Evolutionary conservation across 2,888 invertebrate genomes (phyloP), one percentile per base, ranked within the genome.

Genomic region (Mesorhabditis sp.): DNA sequence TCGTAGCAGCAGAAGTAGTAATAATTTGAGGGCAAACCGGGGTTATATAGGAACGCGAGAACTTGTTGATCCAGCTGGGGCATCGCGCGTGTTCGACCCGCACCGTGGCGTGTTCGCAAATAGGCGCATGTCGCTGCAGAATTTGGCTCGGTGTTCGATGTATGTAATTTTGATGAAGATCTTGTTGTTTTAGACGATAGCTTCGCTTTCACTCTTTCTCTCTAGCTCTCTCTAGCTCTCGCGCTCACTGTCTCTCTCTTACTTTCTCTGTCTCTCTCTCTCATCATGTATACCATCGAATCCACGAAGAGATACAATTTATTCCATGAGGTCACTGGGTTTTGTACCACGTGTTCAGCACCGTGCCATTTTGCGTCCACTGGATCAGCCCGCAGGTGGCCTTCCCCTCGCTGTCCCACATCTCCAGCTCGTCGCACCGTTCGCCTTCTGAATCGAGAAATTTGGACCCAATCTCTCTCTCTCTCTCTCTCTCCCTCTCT

Each of bases 341-440:
- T 65, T 78, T 78, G 66, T 78, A 78, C 78, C 78, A 78, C 43
- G 74, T 74, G 65, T 78, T 78, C 4, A 69, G 68, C 62, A 76
- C 69, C 66, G 72, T 71, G 4, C 72, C 72, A 43, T 70, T 70
- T 41, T 72, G 73, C 70, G 74, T 76, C 78, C 78, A 78, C 6
- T 75, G 76, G 50, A 78, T 78, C 50, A 76, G 76, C 0, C 78
- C 76, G 64, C 78, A 78, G 0, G 76, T 73, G 2, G 78, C 78
- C 42, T 75, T 76, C 41, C 78, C 78, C 43, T 71, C 74, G 5
- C 75, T 66, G 66, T 74, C 74, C 74, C 74, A 78, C 72, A 78
- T 72, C 42, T 45, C 58, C 15, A 78, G 50, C 45, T 76, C 76
- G 45, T 78, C 78, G 58, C 78, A 78, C 43, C 76, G 72, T 28